Evolutionary conservation across 2,888 invertebrate species (phyloP).

Genomic region (Malthinus flaveolus): DNA sequence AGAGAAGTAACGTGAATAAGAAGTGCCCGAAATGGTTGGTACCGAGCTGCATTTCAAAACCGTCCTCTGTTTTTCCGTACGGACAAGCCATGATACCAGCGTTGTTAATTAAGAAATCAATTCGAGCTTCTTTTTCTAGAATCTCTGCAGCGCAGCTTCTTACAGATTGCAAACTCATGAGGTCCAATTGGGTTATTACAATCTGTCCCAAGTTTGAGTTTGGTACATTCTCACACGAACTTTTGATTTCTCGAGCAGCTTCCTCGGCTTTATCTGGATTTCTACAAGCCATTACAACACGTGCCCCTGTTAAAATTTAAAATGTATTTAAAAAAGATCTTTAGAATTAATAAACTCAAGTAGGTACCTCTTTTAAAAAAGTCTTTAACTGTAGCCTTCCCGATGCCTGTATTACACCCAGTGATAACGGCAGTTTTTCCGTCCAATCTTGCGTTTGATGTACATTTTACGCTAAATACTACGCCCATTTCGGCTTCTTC

Average conservation of each 20-base stretch:
- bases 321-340: neutral
- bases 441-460: constrained; percentile 51
- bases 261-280: constrained; percentile 56
- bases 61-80: constrained; percentile 62
- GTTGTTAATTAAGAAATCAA: constrained; percentile 70
- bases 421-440: constrained; percentile 53
- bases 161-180: constrained; percentile 52
- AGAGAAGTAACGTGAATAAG: constrained; percentile 52
- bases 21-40: constrained; percentile 62
- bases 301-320: neutral
- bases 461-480: constrained; percentile 43
- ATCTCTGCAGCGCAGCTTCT: constrained; percentile 54
- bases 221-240: constrained; percentile 47
- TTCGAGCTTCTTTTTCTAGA: constrained; percentile 55
- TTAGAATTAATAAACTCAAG: constrained; percentile 45
- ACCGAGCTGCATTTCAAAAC: constrained; percentile 67
- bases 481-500: constrained; percentile 50
- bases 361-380: constrained; percentile 56
- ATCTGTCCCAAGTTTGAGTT: constrained; percentile 51
- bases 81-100: constrained; percentile 72
- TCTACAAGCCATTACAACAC: constrained; percentile 57
- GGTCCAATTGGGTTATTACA: constrained; percentile 53
- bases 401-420: constrained; percentile 51
- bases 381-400: constrained; percentile 50
- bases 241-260: constrained; percentile 58